Evolutionary conservation across 2,888 invertebrate species (phyloP), one percentile per base, ranked within the genome.

Genomic region (Meteorus cinctellus): DNA sequence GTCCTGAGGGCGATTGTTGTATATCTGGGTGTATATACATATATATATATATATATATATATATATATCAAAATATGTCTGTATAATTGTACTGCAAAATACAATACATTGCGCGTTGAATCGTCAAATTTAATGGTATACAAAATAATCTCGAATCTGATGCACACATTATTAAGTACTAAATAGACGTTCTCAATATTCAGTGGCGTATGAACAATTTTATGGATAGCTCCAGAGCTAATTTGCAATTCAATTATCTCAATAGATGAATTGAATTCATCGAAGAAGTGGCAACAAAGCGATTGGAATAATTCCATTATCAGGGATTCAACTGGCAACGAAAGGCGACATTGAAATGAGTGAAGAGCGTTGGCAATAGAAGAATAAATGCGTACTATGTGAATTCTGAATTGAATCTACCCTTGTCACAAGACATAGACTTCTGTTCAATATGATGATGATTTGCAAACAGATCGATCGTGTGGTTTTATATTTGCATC

Each of bases 131-230:
- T 8, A 62, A 27, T 3, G 29, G 12, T 31, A 62, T 62, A 31
- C 6, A 62, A 16, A 29, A 31, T 62, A 29, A 62, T 62, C 8
- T 5, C 55, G n/a, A 24, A 55, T 29, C 12, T 62, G 29, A 31
- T 62, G n/a, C 14, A 31, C 31, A 29, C 29, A 31, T 29, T 29
- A 14, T 3, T 62, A 2, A 16, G 12, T 31, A 62, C n/a, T 12
- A 62, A 62, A 62, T 62, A 62, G 62, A 29, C 27, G 31, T 27
- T 62, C 31, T 62, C 31, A 62, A 62, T 62, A 31, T 62, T 27
- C 62, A 62, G 14, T 62, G 16, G 2, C 3, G 62, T 62, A 62
- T 29, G 10, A 62, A 0, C 6, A 62, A 31, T 31, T 31, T 5
- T 2, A 62, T 62, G 29, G 4, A 31, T 31, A 62, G 31, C 29